Evolutionary conservation across 2,113 vertebrate species (phyloP).

Genomic region (Calypte anna): DNA sequence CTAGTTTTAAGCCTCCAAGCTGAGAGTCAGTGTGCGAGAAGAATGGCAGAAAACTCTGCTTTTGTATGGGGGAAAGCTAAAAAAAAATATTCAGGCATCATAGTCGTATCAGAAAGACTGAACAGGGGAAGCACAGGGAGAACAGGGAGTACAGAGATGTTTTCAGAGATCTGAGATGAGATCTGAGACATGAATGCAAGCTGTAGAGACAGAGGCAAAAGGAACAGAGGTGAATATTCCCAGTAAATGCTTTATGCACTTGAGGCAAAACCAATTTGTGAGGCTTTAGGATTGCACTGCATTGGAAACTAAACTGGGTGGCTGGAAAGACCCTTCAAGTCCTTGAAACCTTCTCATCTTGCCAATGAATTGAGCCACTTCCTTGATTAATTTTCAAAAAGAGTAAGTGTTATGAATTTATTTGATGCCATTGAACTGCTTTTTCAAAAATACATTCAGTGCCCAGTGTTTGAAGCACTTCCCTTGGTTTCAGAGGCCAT

Average conservation of each 20-base stretch:
- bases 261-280: not conserved
- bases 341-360: not conserved
- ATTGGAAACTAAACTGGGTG: not conserved
- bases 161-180: not conserved
- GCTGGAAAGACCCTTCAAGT: not conserved
- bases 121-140: not conserved
- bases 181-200: not conserved
- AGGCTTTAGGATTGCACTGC: not conserved
- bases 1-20: not conserved
- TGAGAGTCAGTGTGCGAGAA: rapidly evolving
- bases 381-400: not conserved
- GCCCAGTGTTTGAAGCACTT: constrained; percentile 4
- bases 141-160: not conserved
- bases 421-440: not conserved
- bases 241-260: not conserved
- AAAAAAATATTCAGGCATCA: not conserved
- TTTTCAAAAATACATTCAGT: not conserved
- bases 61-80: not conserved
- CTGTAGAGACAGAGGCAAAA: not conserved
- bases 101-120: not conserved
- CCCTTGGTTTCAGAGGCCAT: not conserved
- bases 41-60: not conserved
- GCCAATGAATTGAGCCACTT: not conserved
- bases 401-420: not conserved
- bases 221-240: not conserved